Evolutionary conservation across 2,888 invertebrate species (phyloP).

Genomic region (Dioctria linearis): DNA sequence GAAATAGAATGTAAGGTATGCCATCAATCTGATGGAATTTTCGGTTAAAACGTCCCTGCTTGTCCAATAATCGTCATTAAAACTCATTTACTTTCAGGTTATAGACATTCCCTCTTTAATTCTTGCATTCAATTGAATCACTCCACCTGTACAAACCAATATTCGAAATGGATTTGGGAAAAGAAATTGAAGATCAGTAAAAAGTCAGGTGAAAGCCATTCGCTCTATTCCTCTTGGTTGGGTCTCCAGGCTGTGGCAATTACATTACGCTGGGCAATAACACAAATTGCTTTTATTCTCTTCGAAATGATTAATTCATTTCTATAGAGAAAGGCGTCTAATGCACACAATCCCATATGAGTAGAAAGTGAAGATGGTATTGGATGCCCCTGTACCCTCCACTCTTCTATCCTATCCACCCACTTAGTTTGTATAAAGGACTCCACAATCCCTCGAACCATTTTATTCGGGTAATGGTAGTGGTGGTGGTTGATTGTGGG

Average conservation of each 20-base stretch:
- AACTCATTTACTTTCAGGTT: constrained; percentile 40
- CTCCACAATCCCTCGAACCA: neutral
- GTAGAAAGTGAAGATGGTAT: neutral
- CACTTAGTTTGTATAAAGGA: neutral
- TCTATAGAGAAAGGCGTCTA: constrained; percentile 53
- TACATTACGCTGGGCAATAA: constrained; percentile 60
- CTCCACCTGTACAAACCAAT: constrained; percentile 57
- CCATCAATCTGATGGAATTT: no score
- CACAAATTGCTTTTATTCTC: constrained; percentile 60
- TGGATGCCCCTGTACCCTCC: neutral
- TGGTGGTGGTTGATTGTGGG: neutral
- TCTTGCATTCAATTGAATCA: constrained; percentile 46
- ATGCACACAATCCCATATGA: constrained; percentile 25
- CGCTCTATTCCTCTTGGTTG: constrained; percentile 26
- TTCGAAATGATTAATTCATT: constrained; percentile 60
- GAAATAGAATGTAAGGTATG: no score
- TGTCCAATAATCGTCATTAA: constrained; percentile 39
- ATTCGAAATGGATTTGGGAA: constrained; percentile 57
- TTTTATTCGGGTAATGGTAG: constrained; percentile 3
- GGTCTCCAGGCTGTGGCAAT: constrained; percentile 56
- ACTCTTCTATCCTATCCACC: no score
- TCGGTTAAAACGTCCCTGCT: no score
- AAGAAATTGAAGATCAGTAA: constrained; percentile 55
- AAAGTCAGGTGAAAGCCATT: constrained; percentile 56
- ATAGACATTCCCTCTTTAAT: neutral